Conservation (phyloP, 2,113 vertebrate species). For the Menura novaehollandiae region DNA sequence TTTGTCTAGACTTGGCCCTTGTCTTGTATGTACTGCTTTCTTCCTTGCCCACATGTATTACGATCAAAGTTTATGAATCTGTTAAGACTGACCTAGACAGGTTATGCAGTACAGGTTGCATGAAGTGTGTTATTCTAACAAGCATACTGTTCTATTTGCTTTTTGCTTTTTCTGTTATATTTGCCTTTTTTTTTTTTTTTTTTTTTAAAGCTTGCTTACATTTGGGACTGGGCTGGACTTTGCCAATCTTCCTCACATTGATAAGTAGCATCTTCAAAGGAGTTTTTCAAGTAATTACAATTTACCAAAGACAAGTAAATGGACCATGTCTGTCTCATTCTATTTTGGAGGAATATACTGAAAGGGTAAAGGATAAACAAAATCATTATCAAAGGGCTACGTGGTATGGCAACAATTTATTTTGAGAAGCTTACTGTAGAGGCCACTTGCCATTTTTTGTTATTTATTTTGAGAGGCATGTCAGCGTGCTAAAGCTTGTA, state of each 20-base stretch:
- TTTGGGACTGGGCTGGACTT: neutral
- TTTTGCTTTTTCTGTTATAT: neutral
- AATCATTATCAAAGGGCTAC: neutral
- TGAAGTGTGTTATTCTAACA: neutral
- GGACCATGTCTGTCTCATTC: neutral
- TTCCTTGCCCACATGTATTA: neutral
- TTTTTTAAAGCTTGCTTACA: neutral
- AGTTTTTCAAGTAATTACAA: neutral
- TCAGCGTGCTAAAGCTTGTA: neutral
- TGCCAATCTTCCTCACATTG: neutral
- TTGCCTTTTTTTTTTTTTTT: neutral
- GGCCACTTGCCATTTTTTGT: neutral
- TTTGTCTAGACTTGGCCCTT: neutral
- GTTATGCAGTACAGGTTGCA: neutral
- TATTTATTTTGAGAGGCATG: neutral
- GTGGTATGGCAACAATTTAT: neutral
- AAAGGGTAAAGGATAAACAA: neutral
- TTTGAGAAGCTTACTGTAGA: neutral
- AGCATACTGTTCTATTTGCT: neutral
- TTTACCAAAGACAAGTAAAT: neutral
- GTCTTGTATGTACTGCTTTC: neutral
- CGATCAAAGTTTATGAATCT: neutral
- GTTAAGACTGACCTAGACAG: neutral
- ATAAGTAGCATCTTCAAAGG: neutral
- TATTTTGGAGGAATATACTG: neutral